A percentile compares a stretch with the other conserved stretches of the same genome.
These are phyloP conservation scores for Xanthostigma xanthostigma DNA, from an alignment of 2,888 invertebrate genomes.

Conservation along the genomic window DNA sequence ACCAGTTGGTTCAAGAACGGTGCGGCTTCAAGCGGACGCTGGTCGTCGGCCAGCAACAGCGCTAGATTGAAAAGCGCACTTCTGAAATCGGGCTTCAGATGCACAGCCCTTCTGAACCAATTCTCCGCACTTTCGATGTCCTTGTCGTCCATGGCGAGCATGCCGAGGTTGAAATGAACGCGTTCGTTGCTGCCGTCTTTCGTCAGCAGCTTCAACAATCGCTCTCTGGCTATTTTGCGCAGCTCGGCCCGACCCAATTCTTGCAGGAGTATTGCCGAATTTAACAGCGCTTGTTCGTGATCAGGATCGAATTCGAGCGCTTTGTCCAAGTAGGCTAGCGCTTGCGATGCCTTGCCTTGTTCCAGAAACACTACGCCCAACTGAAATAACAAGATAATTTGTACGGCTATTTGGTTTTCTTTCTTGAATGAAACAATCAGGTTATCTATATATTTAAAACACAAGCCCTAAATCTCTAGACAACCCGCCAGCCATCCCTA, in stretches of 20 bases:
- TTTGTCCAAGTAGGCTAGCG: constrained; percentile 81
- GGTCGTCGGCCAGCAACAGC: constrained; percentile 72
- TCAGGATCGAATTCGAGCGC: constrained; percentile 86
- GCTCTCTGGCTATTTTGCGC: constrained; percentile 62
- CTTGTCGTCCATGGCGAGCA: constrained; percentile 92
- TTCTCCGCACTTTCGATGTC: constrained; percentile 78
- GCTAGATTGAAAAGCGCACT: constrained; percentile 93
- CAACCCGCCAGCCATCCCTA: no score
- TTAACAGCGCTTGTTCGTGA: constrained; percentile 85
- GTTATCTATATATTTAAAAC: no score
- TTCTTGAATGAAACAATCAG: no score
- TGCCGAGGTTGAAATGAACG: constrained; percentile 88
- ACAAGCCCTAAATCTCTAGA: no score
- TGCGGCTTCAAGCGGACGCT: constrained; percentile 79
- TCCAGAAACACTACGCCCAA: constrained; percentile 88
- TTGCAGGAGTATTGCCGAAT: constrained; percentile 88
- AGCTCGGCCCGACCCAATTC: constrained; percentile 71
- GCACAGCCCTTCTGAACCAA: constrained; percentile 81
- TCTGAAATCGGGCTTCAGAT: constrained; percentile 75
- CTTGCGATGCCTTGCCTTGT: constrained; percentile 81
- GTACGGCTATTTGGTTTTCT: background rate
- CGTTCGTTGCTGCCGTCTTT: constrained; percentile 72
- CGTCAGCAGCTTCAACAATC: constrained; percentile 66
- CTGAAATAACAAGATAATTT: constrained; percentile 34
- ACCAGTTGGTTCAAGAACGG: constrained; percentile 85